These are phyloP conservation scores for Takifugu ocellatus DNA, from an alignment of 2,797 vertebrate genomes.

Conservation along the genomic window DNA sequence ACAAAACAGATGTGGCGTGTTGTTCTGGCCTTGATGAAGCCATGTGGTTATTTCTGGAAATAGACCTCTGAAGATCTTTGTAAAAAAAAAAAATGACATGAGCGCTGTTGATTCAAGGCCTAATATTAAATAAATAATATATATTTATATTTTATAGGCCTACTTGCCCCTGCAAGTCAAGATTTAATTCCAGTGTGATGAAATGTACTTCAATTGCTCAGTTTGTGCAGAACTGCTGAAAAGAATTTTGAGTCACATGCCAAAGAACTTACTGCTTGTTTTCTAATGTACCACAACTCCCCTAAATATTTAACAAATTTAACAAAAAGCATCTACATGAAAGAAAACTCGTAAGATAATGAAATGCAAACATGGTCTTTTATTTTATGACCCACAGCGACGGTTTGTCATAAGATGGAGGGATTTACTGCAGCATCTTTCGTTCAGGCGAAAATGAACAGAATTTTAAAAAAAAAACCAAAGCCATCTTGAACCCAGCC, in stretches of 20 bases:
- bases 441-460: constrained; percentile 42
- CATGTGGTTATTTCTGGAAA: constrained; percentile 31
- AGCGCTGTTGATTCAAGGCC: constrained; percentile 6
- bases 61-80: constrained; percentile 14
- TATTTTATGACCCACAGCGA: not conserved
- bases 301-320: constrained; percentile 56
- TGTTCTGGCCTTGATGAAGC: constrained; percentile 22
- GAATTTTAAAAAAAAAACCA: constrained; percentile 18
- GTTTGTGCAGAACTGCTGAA: constrained; percentile 21
- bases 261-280: constrained; percentile 44
- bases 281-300: constrained; percentile 26
- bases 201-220: not conserved
- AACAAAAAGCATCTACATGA: constrained; percentile 56
- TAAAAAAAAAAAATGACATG: not conserved
- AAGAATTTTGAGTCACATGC: constrained; percentile 36
- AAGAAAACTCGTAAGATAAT: constrained; percentile 47
- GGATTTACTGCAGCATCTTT: constrained; percentile 32
- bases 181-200: not conserved
- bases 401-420: constrained; percentile 18
- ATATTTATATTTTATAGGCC: no score
- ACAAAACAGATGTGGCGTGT: constrained; percentile 14
- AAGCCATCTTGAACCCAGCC: constrained; percentile 12
- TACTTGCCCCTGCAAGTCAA: no score
- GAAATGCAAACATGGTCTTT: constrained; percentile 43
- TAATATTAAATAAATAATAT: not conserved